Base-by-base conservation (phyloP, 2,888 invertebrate genomes). In the Eristalis intricaria region DNA sequence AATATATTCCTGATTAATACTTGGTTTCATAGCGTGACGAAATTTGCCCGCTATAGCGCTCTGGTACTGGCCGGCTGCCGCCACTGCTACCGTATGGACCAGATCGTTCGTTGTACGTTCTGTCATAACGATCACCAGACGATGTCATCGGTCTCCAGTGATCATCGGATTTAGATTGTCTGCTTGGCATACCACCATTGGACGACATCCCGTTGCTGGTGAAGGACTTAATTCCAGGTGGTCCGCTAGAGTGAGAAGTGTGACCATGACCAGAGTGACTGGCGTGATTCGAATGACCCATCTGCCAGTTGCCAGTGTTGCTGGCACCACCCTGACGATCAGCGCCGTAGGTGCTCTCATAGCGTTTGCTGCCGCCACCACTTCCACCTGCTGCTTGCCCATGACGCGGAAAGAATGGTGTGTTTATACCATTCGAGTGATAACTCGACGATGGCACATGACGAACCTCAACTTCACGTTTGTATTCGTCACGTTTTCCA, bases 101-200 rank as follows among this genome's bases (percentile, higher is more conserved):
- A 1, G 92, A 91, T 22, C 93, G 92, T 86, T 93, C 93, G 89
- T 93, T 93, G 76, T 93, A 93, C 11, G 92, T 92, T 63, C 93
- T 91, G 89, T 93, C 93, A 77, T 93, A 93, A 35, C 93, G 92
- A 88, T 92, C 92, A 80, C 92, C 92, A 2, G 90, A 85, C 4
- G 92, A 89, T 26, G 91, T 90, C 80, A 92, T 89, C 13, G 91
- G 90, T 15, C 93, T 91, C 93, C 93, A 93, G 38, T 90, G 90
- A 40, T 92, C 92, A 15, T 90, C 90, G 0, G 92, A 90, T 86
- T 93, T 93, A 40, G 92, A 92, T 92, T 92, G 61, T 90, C 90
- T 77, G 77, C 91, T 89, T 73, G 90, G 91, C 78, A 91, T 90
- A 10, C 89, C 83, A 29, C 88, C 86, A 40, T 90, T 91, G 8